Evolutionary conservation across 2,113 vertebrate genomes (phyloP).

Genomic region (Plecturocebus donacophilus): DNA sequence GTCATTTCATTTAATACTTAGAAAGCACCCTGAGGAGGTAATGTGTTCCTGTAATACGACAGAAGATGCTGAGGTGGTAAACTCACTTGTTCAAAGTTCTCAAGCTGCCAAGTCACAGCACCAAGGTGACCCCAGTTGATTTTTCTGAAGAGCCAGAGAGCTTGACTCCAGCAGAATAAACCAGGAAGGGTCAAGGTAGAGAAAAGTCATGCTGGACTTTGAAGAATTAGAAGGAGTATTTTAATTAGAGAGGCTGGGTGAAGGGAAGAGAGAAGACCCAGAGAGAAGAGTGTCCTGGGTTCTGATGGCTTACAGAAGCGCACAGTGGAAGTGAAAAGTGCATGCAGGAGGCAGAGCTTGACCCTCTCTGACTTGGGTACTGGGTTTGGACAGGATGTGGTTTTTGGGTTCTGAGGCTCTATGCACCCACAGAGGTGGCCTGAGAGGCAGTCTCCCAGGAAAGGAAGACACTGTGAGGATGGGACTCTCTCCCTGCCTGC

Average conservation of each 20-base stretch:
- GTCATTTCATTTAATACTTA: not conserved
- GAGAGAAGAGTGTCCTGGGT: fast-evolving
- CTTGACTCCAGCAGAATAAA: too few relatives aligned
- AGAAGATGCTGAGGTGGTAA: not conserved
- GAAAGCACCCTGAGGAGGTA: fast-evolving
- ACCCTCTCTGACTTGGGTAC: too few relatives aligned
- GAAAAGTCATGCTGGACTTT: too few relatives aligned
- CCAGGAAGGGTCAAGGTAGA: not conserved
- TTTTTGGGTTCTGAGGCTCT: too few relatives aligned
- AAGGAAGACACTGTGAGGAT: not conserved
- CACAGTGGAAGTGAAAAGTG: fast-evolving
- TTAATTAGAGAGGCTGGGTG: not conserved
- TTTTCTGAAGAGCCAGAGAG: not conserved
- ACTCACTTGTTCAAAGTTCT: not conserved
- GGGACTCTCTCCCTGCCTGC: not conserved
- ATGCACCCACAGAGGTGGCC: not conserved
- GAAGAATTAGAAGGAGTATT: not conserved
- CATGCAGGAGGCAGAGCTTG: fast-evolving
- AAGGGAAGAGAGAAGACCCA: not conserved
- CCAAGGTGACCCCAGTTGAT: fast-evolving
- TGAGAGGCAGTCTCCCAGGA: not conserved
- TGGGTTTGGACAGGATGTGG: not conserved
- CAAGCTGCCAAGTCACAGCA: fast-evolving
- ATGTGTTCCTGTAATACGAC: fast-evolving
- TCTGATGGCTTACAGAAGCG: not conserved